Conservation (phyloP, 2,888 invertebrate species). For the Eupithecia tripunctaria region DNA sequence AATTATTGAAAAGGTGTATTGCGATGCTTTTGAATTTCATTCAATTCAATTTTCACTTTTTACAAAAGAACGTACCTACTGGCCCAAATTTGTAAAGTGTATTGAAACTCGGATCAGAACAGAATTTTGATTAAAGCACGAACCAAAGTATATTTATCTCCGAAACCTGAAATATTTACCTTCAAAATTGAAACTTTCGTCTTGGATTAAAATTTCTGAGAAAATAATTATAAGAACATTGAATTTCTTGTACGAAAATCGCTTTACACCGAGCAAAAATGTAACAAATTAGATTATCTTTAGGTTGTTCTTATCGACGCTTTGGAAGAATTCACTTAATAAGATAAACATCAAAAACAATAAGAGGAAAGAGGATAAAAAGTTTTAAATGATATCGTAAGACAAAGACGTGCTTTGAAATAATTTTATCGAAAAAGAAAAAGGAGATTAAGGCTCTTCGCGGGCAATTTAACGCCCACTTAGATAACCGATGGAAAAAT, state of each 20-base stretch:
- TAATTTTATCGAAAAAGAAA: slow-evolving; percentile 4
- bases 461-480: neutral
- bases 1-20: neutral
- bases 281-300: slow-evolving; percentile 19
- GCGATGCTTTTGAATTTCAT: neutral
- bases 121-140: neutral
- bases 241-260: neutral
- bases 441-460: neutral
- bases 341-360: slow-evolving; percentile 29
- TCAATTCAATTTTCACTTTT: too few species aligned
- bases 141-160: neutral
- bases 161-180: neutral
- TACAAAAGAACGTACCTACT: neutral
- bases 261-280: neutral
- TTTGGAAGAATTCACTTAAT: slow-evolving; percentile 22
- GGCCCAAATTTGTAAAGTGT: neutral
- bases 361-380: slow-evolving; percentile 19
- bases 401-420: slow-evolving; percentile 10
- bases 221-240: neutral
- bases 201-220: neutral
- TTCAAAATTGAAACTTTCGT: neutral
- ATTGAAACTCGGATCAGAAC: neutral
- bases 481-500: neutral
- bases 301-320: slow-evolving; percentile 15
- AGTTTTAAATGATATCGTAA: slow-evolving; percentile 13